These are phyloP conservation scores for Butorides virescens DNA, from an alignment of 2,113 vertebrate genomes.

Conservation along the genomic window DNA sequence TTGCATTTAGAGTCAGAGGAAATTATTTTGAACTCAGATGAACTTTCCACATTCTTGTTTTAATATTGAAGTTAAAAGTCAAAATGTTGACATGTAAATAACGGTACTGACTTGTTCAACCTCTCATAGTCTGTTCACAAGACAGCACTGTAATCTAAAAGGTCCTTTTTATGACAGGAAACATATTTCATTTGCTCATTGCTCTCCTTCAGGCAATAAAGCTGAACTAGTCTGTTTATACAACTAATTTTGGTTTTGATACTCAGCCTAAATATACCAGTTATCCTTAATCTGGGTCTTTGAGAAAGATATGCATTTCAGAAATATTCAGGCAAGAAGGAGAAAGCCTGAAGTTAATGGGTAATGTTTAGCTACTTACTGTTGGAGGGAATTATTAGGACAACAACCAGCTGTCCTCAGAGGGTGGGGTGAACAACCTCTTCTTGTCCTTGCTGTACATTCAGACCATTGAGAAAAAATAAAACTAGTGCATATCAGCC, in stretches of 20 bases:
- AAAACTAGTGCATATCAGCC: not conserved
- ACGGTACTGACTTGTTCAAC: not conserved
- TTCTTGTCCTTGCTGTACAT: not conserved
- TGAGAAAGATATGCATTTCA: not conserved
- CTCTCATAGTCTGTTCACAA: not conserved
- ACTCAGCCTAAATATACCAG: not conserved
- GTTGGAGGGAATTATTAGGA: not conserved
- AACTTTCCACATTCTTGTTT: not conserved
- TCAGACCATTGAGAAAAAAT: not conserved
- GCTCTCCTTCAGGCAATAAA: not conserved
- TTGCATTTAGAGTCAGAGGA: not conserved
- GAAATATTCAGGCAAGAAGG: not conserved
- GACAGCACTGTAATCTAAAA: not conserved
- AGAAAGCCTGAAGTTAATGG: not conserved
- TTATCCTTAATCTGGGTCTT: not conserved
- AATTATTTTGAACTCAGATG: not conserved
- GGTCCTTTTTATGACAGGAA: not conserved
- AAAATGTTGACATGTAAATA: not conserved
- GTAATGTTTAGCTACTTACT: not conserved
- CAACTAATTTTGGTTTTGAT: not conserved
- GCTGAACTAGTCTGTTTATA: not conserved
- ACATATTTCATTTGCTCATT: not conserved
- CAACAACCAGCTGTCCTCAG: not conserved
- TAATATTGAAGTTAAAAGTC: not conserved
- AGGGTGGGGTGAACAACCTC: not conserved